Evolutionary conservation across 1,140 invertebrate species (phyloP).

Genomic region (Philaenus spumarius): DNA sequence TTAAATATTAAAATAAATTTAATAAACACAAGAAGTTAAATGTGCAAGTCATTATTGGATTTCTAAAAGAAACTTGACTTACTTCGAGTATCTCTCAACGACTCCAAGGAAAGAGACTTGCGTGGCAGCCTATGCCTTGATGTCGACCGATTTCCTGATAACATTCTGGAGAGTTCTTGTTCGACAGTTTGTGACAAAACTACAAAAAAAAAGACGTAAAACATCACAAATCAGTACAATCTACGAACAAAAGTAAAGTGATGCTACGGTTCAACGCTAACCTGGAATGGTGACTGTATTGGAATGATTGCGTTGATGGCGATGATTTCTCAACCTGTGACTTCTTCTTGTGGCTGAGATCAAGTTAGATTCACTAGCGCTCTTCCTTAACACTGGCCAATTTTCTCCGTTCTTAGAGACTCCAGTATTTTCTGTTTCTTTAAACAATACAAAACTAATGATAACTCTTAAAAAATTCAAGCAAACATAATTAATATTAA

Average conservation of each 20-base stretch:
- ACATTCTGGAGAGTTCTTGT: slow-evolving; percentile 44
- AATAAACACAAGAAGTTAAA: too few relatives aligned
- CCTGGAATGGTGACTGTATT: slow-evolving; percentile 23
- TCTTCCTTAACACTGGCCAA: not conserved
- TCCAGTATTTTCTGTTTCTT: too few relatives aligned
- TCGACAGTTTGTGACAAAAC: slow-evolving; percentile 46
- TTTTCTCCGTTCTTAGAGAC: not conserved
- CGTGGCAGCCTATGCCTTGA: slow-evolving; percentile 1
- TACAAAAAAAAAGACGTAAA: slow-evolving; percentile 24
- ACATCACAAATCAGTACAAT: too few relatives aligned
- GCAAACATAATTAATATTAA: too few relatives aligned
- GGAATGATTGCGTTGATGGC: not conserved
- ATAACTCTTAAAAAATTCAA: too few relatives aligned
- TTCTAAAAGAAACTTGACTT: too few relatives aligned
- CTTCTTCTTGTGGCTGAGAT: not conserved
- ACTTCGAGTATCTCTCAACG: not conserved
- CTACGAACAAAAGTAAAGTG: too few relatives aligned
- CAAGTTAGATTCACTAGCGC: not conserved
- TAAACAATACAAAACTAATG: too few relatives aligned
- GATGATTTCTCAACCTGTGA: not conserved
- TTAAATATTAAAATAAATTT: too few relatives aligned
- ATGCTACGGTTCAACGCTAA: not conserved
- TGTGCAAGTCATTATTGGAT: too few relatives aligned
- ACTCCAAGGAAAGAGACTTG: slow-evolving; percentile 30
- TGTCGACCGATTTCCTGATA: slow-evolving; percentile 32